These are phyloP conservation scores for Hyposoter dolosus DNA, from an alignment of 2,888 invertebrate genomes.

Conservation along the genomic window DNA sequence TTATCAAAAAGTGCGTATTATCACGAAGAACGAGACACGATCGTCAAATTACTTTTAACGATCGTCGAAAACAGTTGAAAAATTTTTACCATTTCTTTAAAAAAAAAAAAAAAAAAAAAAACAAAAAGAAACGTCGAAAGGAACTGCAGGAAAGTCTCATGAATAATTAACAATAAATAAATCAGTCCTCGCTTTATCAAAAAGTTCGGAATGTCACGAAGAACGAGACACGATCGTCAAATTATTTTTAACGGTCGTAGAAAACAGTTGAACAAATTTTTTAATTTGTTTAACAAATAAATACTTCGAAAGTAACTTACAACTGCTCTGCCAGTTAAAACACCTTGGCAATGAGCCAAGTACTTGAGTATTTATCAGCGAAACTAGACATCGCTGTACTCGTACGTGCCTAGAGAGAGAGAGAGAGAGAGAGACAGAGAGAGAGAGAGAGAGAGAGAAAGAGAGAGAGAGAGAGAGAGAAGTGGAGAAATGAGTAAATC, in stretches of 20 bases:
- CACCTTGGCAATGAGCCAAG: conserved; percentile 65
- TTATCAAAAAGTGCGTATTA: neutral
- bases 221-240: neutral
- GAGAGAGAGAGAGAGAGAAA: neutral
- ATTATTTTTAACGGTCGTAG: too few species aligned
- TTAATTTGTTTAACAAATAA: too few species aligned
- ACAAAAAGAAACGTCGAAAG: neutral
- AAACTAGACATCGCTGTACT: conserved; percentile 60
- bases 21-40: neutral
- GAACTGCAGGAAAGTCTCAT: too few species aligned
- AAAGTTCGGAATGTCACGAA: neutral
- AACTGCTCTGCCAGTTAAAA: conserved; percentile 35
- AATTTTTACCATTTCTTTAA: too few species aligned
- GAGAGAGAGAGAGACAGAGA: too few species aligned
- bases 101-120: neutral
- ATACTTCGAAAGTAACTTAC: neutral
- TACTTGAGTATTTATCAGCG: conserved; percentile 53
- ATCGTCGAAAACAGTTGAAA: neutral
- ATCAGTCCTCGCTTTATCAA: too few species aligned
- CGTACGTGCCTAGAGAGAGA: neutral
- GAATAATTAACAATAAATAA: too few species aligned
- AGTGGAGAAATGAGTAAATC: neutral
- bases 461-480: too few species aligned
- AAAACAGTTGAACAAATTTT: too few species aligned
- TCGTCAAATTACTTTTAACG: neutral